These are phyloP conservation scores for Pseudorectes ferrugineus DNA, from an alignment of 2,113 vertebrate species.

Conservation along the genomic window DNA sequence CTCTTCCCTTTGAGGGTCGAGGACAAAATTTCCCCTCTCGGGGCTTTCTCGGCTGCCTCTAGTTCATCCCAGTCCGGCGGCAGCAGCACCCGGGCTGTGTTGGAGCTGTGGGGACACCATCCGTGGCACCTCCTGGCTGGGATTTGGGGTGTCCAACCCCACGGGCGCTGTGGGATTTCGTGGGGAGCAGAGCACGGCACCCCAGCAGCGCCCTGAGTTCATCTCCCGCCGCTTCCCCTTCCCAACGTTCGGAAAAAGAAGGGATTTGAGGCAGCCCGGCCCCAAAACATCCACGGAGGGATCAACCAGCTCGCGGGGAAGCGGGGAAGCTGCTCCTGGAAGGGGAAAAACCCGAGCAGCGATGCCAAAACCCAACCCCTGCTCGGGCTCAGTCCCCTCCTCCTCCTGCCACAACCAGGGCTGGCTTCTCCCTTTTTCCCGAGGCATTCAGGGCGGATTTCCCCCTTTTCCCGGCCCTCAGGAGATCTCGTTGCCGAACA, in stretches of 20 bases:
- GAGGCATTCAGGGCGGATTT: neutral
- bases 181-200: neutral
- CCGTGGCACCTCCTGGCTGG: neutral
- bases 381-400: neutral
- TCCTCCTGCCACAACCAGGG: neutral
- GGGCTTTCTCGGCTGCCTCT: neutral
- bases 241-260: neutral
- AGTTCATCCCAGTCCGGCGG: neutral
- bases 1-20: neutral
- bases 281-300: neutral
- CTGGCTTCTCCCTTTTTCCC: neutral
- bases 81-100: rapidly evolving
- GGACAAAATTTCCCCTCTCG: neutral
- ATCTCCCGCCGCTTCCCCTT: rapidly evolving
- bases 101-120: neutral
- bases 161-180: rapidly evolving
- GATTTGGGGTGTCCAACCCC: neutral
- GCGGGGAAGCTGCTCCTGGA: neutral
- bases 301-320: neutral
- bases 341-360: neutral
- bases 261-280: neutral
- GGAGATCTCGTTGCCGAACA: slow-evolving; percentile 93
- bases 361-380: neutral
- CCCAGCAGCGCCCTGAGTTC: rapidly evolving
- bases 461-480: slow-evolving; percentile 34